Evolutionary conservation across 1,140 invertebrate species (phyloP), one percentile per base, ranked within the genome.

Genomic region (Drosophila serrata): DNA sequence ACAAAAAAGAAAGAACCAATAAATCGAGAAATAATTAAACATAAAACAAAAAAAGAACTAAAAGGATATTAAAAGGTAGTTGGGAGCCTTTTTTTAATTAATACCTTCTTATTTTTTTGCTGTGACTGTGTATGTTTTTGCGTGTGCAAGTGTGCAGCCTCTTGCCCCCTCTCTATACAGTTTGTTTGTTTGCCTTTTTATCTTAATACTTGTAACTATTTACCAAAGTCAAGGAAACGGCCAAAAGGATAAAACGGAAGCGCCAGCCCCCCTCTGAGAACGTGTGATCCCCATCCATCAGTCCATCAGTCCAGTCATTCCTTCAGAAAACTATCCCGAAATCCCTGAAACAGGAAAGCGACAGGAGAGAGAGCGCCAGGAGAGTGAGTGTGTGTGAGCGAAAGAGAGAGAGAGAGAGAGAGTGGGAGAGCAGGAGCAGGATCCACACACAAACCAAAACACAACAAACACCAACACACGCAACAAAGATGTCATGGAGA

Each of bases 401-500:
- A n/a, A n/a, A 46, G 39, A 24, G 39, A 17, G 51, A 22, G 12
- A 49, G 27, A 19, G 53, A 39, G 46, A 48, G 35, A 9, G 33
- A 35, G 31, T 19, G 65, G 37, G 17, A 58, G 15, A 80, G 42
- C 59, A 42, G 63, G 19, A 84, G 45, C 62, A 45, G 63, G 57
- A 61, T 55, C 59, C 42, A 57, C 45, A 39, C 43, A 60, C 35
- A 31, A 63, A 72, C 19, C 42, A 53, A 65, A 27, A 58, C 40
- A 55, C 56, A 65, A 53, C 57, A 75, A 49, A 69, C 53, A 64
- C 31, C 46, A 59, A 70, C 37, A 49, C 51, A 75, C 40, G 67
- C 53, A 73, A 62, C 61, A 86, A 69, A 91, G 82, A 91, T 91
- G 88, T 91, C 88, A 91, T 91, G 88, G 88, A 91, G 88, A 91